Base-by-base conservation (phyloP, 2,113 vertebrate genomes). In the Cavia porcellus region DNA sequence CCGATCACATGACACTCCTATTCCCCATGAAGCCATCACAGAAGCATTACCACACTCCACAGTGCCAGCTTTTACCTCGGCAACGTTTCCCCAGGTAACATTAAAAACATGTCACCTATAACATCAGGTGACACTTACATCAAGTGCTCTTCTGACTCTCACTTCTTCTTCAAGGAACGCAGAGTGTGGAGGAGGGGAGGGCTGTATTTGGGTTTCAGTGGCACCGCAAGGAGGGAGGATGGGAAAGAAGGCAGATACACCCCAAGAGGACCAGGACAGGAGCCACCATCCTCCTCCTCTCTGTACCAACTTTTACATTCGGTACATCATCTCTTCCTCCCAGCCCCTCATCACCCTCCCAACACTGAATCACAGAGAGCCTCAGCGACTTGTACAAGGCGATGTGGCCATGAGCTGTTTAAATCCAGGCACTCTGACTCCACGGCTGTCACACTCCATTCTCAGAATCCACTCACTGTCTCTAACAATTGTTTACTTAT, bases 61-160 rank as follows among this genome's bases (percentile, higher is more conserved):
- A 86, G 13, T 52, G 75, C 74, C 17, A 1, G 75, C n/a, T 72
- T 92, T 86, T 86, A 72, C 62, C 96, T 88, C 66, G 94, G 89
- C 88, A 87, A 72, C 91, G 74, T 94, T 86, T 97, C 92, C 88
- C 96, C 62, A 90, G 86, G 72, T 92, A 89, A 68, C 72, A 77
- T 92, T 92, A 82, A 95, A 95, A 81, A 88, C 20, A 83, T 79
- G 64, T 72, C 97, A 96, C 88, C 72, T 94, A 17, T 89, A 82
- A 95, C 96, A 86, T 80, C 25, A 0, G 92, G 42, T 95, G 89
- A 20, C 93, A 90, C 92, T 96, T 88, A 77, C 92, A 90, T 89
- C 42, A 84, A 94, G 84, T 8, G 9, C 96, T 87, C 70, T 90
- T 92, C 86, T 87, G 72, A n/a, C 79, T 38, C 38, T 86, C 57